Evolutionary conservation across 2,797 vertebrate genomes (phyloP).

Genomic region (Helicolenus hilgendorfi): DNA sequence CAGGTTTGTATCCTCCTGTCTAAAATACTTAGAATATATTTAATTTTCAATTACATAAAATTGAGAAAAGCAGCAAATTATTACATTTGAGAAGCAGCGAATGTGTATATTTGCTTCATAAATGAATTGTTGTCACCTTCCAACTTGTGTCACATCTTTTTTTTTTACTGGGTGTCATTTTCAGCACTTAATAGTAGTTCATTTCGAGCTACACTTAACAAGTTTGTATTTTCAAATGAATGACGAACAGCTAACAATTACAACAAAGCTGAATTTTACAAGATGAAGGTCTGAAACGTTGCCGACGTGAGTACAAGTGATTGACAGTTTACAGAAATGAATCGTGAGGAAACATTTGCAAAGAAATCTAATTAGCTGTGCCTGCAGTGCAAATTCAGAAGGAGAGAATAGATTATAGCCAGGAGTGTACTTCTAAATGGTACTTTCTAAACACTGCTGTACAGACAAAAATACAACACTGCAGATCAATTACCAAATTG

Average conservation of each 20-base stretch:
- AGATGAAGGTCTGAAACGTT: too few relatives aligned
- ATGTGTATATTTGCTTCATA: background rate
- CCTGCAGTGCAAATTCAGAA: background rate
- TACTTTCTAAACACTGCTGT: conserved; percentile 1
- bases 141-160: background rate
- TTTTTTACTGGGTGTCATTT: background rate
- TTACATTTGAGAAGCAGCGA: background rate
- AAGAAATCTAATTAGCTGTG: background rate
- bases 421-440: background rate
- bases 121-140: background rate
- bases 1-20: background rate
- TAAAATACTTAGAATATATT: background rate
- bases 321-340: background rate
- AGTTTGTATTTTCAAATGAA: background rate
- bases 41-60: background rate
- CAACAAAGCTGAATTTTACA: background rate
- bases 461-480: background rate
- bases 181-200: background rate
- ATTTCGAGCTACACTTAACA: background rate
- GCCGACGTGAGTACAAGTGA: background rate
- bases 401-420: background rate
- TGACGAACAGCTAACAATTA: background rate
- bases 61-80: background rate
- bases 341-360: background rate
- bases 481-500: conserved; percentile 11